Base-by-base conservation (phyloP, 2,888 invertebrate genomes). In the Phaonia tiefii region DNA sequence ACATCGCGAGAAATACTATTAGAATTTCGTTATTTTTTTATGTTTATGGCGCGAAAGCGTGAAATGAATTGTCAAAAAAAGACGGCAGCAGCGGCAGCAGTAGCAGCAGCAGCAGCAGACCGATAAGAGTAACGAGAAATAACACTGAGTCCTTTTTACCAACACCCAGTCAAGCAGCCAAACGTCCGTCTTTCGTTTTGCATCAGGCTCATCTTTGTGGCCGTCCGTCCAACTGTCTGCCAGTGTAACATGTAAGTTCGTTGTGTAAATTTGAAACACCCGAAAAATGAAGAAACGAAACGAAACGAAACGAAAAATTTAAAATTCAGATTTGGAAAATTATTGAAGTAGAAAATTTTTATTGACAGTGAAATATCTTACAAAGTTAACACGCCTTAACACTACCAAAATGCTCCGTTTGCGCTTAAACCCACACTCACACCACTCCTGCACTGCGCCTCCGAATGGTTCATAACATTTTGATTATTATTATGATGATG, bases 321-420 rank as follows among this genome's bases (percentile, higher is more conserved):
- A 72, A 78, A 78, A 72, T 81, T 78, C 78, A 78, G 81, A 81
- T 81, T 81, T 81, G 65, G 56, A 78, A 78, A 81, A 81, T 81
- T 75, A 81, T 81, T 78, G 81, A 78, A 78, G 81, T 42, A 65
- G 81, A 81, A 81, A 81, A 81, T 81, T 78, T 81, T 81, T 81
- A 81, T 81, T 81, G 81, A 81, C 81, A 81, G 78, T 75, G 63
- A 78, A 78, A 81, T 78, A 78, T 81, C 75, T 72, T 66, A 56
- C 72, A 78, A 72, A 78, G 67, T 81, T 81, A 81, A 81, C 81
- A 81, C 75, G 81, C 75, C 81, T 78, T 81, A 81, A 78, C 78
- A 81, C 78, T 75, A 69, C 63, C 78, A 65, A 78, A 31, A 81
- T 37, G 75, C 58, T 75, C 26, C 4, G 60, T 22, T 60, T 60